These are phyloP conservation scores for Masticophis lateralis DNA, from an alignment of 2,797 vertebrate species.

Conservation along the genomic window DNA sequence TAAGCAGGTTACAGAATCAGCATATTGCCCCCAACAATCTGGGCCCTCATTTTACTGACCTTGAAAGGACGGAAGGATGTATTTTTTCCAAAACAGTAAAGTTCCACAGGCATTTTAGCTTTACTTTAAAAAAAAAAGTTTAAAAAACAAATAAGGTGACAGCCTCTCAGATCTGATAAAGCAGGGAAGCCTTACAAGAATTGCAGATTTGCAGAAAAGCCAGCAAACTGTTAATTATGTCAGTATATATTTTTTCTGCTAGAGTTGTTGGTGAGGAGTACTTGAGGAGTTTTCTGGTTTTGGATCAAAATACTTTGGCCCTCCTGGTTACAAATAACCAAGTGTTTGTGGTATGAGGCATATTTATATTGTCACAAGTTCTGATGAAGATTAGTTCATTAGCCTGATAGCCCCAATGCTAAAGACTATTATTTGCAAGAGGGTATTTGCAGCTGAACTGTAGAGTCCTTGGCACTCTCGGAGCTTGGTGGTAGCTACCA, in stretches of 20 bases:
- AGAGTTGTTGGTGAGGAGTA: not conserved
- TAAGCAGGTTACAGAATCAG: too few relatives aligned
- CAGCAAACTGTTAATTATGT: not conserved
- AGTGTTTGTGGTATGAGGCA: not conserved
- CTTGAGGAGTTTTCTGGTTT: not conserved
- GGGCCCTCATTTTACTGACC: too few relatives aligned
- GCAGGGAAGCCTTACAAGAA: not conserved
- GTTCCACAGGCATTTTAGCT: not conserved
- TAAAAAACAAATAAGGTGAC: not conserved
- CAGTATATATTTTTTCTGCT: not conserved
- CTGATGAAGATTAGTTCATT: not conserved
- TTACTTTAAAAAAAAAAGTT: not conserved
- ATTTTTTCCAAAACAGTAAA: too few relatives aligned
- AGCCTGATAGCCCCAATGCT: not conserved
- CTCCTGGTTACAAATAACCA: not conserved
- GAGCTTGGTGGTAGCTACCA: not conserved
- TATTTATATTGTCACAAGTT: not conserved
- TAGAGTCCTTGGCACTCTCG: not conserved
- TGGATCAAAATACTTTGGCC: not conserved
- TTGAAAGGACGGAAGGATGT: too few relatives aligned
- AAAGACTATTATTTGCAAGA: not conserved
- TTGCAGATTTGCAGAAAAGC: not conserved
- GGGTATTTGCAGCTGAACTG: not conserved
- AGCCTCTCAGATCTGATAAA: not conserved
- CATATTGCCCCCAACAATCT: too few relatives aligned